These are phyloP conservation scores for Scolopax bukidnonensis DNA, from an alignment of 2,797 vertebrate species.

Conservation along the genomic window DNA sequence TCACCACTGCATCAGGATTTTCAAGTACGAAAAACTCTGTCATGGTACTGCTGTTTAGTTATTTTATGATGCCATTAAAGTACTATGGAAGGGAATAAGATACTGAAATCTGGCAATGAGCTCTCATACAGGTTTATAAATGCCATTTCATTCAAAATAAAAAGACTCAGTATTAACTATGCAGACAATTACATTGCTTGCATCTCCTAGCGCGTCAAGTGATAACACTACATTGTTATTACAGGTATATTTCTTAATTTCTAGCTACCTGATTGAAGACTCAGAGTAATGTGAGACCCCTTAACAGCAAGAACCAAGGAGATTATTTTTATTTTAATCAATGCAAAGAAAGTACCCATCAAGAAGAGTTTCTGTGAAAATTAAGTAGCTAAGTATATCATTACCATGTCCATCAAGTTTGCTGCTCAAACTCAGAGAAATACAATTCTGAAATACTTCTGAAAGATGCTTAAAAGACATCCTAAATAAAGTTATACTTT, in stretches of 20 bases:
- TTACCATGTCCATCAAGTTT: neutral
- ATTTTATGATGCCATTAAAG: neutral
- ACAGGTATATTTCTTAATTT: neutral
- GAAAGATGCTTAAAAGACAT: neutral
- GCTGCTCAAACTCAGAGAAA: neutral
- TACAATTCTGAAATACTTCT: neutral
- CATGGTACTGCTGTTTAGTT: neutral
- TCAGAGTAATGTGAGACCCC: neutral
- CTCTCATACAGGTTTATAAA: neutral
- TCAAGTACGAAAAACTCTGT: neutral
- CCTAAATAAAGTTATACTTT: neutral
- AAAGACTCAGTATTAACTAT: neutral
- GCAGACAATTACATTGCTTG: neutral
- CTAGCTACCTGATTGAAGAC: neutral
- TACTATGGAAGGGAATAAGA: neutral
- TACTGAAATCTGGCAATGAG: neutral
- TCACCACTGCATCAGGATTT: neutral
- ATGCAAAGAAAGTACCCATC: neutral
- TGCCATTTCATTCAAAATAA: neutral
- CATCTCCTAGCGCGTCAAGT: neutral
- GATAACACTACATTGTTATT: neutral
- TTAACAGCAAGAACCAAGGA: neutral
- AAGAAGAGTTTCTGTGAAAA: neutral
- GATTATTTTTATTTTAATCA: neutral
- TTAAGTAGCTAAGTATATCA: neutral